phyloP scores from a whole-genome alignment of 2,888 invertebrate genomes.

The Catocala nupta region DNA sequence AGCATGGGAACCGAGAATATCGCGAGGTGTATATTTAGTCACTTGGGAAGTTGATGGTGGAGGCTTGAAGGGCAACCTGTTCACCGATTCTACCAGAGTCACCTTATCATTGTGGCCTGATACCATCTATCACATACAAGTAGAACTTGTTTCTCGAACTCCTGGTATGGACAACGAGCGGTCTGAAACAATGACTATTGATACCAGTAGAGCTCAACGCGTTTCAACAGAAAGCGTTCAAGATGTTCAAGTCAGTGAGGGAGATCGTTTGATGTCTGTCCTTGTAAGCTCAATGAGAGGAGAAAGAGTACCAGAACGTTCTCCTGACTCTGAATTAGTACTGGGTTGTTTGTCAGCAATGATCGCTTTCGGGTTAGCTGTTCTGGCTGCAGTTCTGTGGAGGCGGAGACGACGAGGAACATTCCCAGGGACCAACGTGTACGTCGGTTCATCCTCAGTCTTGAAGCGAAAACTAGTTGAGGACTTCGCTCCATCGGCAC shows the following conservation, averaged over 20 bases:
- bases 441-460: conserved; percentile 88
- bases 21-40: conserved; percentile 91
- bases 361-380: conserved; percentile 81
- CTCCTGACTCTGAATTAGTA: conserved; percentile 86
- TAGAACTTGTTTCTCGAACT: conserved; percentile 88
- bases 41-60: conserved; percentile 95
- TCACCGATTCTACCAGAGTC: conserved; percentile 93
- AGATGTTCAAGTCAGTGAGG: conserved; percentile 87
- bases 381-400: conserved; percentile 85
- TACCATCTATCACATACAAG: conserved; percentile 93
- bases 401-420: conserved; percentile 86
- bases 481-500: conserved; percentile 84
- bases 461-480: conserved; percentile 89
- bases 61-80: conserved; percentile 93
- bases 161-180: conserved; percentile 89
- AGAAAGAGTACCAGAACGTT: conserved; percentile 84
- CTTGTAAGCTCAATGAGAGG: conserved; percentile 89
- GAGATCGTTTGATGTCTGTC: conserved; percentile 88
- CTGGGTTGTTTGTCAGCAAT: conserved; percentile 88
- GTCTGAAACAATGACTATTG: conserved; percentile 89
- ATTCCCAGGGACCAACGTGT: conserved; percentile 87
- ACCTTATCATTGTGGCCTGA: conserved; percentile 94
- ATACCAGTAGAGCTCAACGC: conserved; percentile 88
- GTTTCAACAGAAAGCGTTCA: conserved; percentile 89
- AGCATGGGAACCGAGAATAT: conserved; percentile 90